These are phyloP conservation scores for Salticus scenicus DNA, from an alignment of 2,888 invertebrate species.

Conservation along the genomic window DNA sequence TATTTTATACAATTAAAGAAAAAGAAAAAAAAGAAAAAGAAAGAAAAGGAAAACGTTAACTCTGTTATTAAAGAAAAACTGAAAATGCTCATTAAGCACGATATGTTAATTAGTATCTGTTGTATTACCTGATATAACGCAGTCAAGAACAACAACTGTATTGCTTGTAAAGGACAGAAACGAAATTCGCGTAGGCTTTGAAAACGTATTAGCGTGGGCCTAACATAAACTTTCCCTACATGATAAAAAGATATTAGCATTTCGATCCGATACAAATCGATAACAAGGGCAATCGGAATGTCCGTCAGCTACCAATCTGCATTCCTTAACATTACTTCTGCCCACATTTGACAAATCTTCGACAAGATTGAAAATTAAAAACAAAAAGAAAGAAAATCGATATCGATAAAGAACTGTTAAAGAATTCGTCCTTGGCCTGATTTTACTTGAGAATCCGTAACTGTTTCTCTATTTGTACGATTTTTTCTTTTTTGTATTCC, in stretches of 20 bases:
- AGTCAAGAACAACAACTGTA: neutral
- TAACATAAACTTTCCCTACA: neutral
- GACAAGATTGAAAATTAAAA: neutral
- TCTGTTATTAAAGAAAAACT: no score
- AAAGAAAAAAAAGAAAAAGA: no score
- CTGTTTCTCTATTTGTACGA: neutral
- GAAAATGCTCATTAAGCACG: no score
- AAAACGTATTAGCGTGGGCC: neutral
- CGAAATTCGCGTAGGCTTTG: neutral
- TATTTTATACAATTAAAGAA: no score
- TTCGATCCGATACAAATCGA: neutral
- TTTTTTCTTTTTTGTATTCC: neutral
- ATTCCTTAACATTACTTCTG: neutral
- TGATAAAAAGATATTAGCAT: neutral
- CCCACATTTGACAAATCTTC: neutral
- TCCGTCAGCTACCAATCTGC: neutral
- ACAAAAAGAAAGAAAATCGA: neutral
- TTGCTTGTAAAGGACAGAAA: no score
- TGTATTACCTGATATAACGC: no score
- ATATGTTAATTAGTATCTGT: no score
- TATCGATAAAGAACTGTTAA: neutral
- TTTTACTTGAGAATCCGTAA: neutral
- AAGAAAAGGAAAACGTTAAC: no score
- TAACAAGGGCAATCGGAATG: neutral
- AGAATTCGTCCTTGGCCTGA: neutral